Percentiles rank a stretch among this genome's conserved stretches.
Conservation (phyloP, 2,797 vertebrate species). For the Pipistrellus nathusii region DNA sequence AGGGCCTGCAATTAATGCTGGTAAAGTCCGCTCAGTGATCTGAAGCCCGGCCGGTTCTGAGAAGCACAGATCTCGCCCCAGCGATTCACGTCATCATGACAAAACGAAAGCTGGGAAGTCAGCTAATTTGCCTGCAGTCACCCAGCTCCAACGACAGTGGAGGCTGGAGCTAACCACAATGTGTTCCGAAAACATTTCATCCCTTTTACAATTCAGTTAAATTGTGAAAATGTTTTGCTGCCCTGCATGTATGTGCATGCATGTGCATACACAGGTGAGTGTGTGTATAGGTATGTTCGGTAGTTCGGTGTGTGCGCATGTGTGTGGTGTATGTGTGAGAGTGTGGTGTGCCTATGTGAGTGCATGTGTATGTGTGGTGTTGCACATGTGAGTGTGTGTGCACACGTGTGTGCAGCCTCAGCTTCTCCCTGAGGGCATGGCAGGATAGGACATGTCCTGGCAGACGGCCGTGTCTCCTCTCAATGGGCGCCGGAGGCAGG, state of each 20-base stretch:
- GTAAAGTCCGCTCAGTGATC: not conserved
- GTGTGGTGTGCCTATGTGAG: no score
- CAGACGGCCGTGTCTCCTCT: not conserved
- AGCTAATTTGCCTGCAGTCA: not conserved
- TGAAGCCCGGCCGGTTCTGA: not conserved
- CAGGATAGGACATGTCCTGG: no score
- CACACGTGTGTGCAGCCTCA: not conserved
- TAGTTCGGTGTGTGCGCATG: no score
- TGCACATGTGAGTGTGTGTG: not conserved
- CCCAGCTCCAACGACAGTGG: not conserved
- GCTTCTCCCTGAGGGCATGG: not conserved
- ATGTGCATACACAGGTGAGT: not conserved
- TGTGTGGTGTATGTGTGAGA: no score
- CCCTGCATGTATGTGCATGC: not conserved
- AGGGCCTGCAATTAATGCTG: rapidly evolving
- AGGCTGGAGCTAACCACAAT: not conserved
- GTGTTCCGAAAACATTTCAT: not conserved
- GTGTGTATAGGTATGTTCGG: not conserved
- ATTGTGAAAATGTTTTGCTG: not conserved
- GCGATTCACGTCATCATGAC: not conserved
- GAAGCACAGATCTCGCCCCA: not conserved
- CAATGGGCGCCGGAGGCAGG: not conserved
- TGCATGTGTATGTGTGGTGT: not conserved
- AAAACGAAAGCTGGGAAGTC: not conserved
- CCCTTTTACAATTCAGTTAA: not conserved